Percentiles rank a stretch among this genome's conserved stretches.
phyloP scores from a whole-genome alignment of 1,140 invertebrate species.

The Hydropsyche tenuis region DNA sequence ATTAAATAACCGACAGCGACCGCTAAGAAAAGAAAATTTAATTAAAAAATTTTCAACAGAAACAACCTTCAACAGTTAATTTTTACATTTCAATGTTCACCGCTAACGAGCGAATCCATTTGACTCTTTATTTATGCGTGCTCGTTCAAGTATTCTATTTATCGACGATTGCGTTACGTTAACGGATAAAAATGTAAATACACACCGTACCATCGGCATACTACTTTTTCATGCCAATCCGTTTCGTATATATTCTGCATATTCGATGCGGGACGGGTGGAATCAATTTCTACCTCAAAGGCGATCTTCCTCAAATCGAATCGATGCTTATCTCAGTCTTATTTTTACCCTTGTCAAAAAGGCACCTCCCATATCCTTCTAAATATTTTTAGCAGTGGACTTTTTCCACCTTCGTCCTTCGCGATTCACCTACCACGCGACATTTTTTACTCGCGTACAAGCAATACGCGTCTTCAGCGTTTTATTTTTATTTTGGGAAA shows the following conservation, averaged over 20 bases:
- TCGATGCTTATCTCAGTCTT: slow-evolving; percentile 26
- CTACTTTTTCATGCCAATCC: background rate
- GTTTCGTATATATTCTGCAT: slow-evolving; percentile 6
- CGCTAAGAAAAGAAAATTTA: background rate
- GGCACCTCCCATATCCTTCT: background rate
- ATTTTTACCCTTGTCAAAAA: slow-evolving; percentile 26
- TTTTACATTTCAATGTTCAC: too few species aligned
- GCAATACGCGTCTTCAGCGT: background rate
- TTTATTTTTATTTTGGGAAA: background rate
- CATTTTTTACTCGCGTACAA: background rate
- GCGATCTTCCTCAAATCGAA: slow-evolving; percentile 15
- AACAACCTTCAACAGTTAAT: too few species aligned
- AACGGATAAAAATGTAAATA: background rate
- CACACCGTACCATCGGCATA: background rate
- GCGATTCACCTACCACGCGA: background rate
- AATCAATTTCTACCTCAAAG: slow-evolving; percentile 19
- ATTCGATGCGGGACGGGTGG: background rate
- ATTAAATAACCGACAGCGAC: background rate
- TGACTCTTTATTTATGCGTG: too few species aligned
- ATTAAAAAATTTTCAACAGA: too few species aligned
- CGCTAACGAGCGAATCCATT: too few species aligned
- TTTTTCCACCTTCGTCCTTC: background rate
- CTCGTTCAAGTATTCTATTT: too few species aligned
- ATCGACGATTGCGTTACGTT: too few species aligned
- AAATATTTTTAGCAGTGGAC: slow-evolving; percentile 8